Percentiles rank a stretch among this genome's conserved stretches.
Evolutionary conservation across 2,113 vertebrate genomes (phyloP).

Genomic region (Pitta sordida): DNA sequence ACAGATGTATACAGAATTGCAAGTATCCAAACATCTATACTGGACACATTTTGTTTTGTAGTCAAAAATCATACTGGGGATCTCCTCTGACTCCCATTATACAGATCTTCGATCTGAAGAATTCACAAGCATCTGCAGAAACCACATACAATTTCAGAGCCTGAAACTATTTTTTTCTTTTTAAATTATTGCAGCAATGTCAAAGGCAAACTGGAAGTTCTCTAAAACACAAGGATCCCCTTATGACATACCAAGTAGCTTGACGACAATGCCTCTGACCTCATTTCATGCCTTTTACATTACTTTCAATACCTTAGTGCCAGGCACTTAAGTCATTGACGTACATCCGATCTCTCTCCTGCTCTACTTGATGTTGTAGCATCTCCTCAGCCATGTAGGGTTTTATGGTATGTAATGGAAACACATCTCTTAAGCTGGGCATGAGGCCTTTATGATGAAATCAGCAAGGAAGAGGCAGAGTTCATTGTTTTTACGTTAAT

Average conservation of each 20-base stretch:
- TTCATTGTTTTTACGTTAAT: not conserved
- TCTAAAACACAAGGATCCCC: not conserved
- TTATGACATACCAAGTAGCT: not conserved
- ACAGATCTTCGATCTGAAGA: not conserved
- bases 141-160: not conserved
- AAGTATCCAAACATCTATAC: not conserved
- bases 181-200: not conserved
- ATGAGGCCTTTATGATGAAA: not conserved
- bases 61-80: not conserved
- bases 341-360: not conserved
- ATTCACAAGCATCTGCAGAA: not conserved
- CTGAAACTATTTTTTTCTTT: accelerated
- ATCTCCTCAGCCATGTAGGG: not conserved
- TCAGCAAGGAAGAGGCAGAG: not conserved
- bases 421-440: not conserved
- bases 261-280: not conserved
- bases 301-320: not conserved
- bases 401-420: not conserved
- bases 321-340: not conserved
- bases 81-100: not conserved
- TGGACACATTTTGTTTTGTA: not conserved
- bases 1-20: not conserved
- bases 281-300: slow-evolving; percentile 19
- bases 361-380: not conserved
- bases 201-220: not conserved